These are phyloP conservation scores for Lota lota DNA, from an alignment of 2,113 vertebrate genomes.

Conservation along the genomic window DNA sequence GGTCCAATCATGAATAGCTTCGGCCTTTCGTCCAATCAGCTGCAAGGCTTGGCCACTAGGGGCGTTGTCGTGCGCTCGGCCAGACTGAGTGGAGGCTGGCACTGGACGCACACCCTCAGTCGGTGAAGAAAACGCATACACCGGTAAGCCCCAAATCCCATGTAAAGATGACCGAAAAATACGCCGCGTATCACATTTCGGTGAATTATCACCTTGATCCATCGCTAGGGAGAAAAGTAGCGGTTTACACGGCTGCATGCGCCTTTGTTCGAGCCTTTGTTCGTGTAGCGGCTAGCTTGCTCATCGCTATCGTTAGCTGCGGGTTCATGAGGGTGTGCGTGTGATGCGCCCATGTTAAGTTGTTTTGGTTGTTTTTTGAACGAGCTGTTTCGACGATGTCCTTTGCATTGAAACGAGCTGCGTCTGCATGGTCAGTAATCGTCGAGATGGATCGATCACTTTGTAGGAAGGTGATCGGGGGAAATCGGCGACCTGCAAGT, in stretches of 20 bases:
- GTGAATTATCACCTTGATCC: neutral
- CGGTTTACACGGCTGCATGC: neutral
- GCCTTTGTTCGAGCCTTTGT: conserved; percentile 39
- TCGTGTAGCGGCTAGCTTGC: conserved; percentile 30
- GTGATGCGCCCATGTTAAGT: no score
- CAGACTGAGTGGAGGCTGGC: no score
- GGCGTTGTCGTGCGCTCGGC: neutral
- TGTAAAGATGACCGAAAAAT: neutral
- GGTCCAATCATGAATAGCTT: no score
- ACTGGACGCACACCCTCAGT: neutral
- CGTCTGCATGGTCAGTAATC: no score
- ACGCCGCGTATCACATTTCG: neutral
- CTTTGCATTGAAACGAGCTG: no score
- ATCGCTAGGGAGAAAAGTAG: neutral
- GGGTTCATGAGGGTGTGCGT: no score
- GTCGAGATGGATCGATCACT: no score
- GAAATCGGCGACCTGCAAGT: no score
- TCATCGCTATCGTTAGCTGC: conserved; percentile 29
- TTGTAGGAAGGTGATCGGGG: no score
- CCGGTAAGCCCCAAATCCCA: neutral
- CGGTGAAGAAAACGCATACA: neutral
- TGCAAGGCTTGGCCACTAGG: neutral
- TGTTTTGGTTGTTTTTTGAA: no score
- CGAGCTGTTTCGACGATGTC: no score
- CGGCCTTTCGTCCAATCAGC: neutral